Conservation (phyloP, 2,113 vertebrate species). For the Entosphenus tridentatus region DNA sequence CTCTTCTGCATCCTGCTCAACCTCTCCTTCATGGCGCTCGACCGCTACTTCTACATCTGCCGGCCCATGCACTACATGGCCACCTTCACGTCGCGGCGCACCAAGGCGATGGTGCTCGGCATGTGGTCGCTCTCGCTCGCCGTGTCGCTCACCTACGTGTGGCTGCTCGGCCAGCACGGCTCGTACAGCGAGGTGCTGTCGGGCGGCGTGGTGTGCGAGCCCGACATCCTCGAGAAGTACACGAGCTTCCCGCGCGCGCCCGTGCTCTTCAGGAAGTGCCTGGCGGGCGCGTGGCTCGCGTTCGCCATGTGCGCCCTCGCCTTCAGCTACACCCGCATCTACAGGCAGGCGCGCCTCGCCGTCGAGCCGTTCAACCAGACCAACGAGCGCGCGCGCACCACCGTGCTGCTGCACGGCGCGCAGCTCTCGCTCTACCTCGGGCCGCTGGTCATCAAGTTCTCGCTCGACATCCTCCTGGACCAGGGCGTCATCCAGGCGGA, state of each 20-base stretch:
- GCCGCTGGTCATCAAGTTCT: conserved; percentile 15
- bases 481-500: conserved; percentile 8
- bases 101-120: conserved; percentile 11
- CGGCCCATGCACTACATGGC: conserved; percentile 17
- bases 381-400: conserved; percentile 17
- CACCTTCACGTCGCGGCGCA: conserved; percentile 15
- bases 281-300: conserved; percentile 9
- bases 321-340: conserved; percentile 19
- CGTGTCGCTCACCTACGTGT: background rate
- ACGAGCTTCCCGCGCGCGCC: conserved; percentile 17
- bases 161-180: conserved; percentile 11
- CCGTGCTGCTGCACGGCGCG: conserved; percentile 19
- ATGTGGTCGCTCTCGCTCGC: conserved; percentile 16
- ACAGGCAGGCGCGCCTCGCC: conserved; percentile 16
- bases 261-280: conserved; percentile 13
- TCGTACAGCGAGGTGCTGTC: background rate
- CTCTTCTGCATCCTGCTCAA: conserved; percentile 17
- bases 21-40: conserved; percentile 22
- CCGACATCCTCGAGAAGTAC: conserved; percentile 18
- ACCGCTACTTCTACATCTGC: conserved; percentile 23
- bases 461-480: conserved; percentile 11
- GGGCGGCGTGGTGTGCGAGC: conserved; percentile 18
- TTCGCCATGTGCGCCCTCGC: conserved; percentile 15
- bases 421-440: conserved; percentile 22
- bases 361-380: conserved; percentile 17